phyloP scores from a whole-genome alignment of 2,888 invertebrate species.

The Chymomyza amoena region DNA sequence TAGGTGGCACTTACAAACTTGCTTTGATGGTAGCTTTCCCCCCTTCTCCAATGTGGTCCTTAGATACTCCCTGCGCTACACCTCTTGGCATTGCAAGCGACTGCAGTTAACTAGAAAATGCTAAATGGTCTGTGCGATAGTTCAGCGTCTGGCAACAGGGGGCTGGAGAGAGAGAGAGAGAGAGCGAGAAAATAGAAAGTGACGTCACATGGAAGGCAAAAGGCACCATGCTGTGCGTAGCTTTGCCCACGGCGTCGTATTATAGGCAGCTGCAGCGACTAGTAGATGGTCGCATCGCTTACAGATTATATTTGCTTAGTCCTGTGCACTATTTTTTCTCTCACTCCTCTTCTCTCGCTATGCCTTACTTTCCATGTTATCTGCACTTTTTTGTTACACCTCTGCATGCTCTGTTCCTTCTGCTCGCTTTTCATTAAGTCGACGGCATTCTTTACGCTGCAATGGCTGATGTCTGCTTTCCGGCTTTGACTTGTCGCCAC shows the following conservation, averaged over 20 bases:
- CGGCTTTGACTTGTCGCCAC: constrained; percentile 6
- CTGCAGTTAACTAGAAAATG: constrained; percentile 5
- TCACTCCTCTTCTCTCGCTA: background rate
- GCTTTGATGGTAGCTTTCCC: background rate
- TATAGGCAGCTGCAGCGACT: background rate
- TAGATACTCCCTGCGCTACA: too few species aligned
- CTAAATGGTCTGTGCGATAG: constrained; percentile 60
- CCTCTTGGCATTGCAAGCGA: background rate
- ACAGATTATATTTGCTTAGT: constrained; percentile 29
- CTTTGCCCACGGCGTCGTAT: background rate
- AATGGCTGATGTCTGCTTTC: constrained; percentile 13
- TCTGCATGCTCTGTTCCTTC: constrained; percentile 3
- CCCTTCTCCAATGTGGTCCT: background rate
- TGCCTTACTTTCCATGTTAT: background rate
- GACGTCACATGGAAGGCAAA: constrained; percentile 18
- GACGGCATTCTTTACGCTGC: constrained; percentile 18
- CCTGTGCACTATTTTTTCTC: background rate
- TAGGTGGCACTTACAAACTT: constrained; percentile 19
- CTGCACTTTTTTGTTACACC: background rate
- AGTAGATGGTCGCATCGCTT: constrained; percentile 23
- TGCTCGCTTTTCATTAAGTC: constrained; percentile 1
- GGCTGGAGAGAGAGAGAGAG: background rate
- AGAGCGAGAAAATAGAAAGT: background rate
- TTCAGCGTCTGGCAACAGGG: constrained; percentile 5
- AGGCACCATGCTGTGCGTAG: constrained; percentile 5